phyloP scores from a whole-genome alignment of 2,113 vertebrate genomes.

The Strigops habroptila region DNA sequence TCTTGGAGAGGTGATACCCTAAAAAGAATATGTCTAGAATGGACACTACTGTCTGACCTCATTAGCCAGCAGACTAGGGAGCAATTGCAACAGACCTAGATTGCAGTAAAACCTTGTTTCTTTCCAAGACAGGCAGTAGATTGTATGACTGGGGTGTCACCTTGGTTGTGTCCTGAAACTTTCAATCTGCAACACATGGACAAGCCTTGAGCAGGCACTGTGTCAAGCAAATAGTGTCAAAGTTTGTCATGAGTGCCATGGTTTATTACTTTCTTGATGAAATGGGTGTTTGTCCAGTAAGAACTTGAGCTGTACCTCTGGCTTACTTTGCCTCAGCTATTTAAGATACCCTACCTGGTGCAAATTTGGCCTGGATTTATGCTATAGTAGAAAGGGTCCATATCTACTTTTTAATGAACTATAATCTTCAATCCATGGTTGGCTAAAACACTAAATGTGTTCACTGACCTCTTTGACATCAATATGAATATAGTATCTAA shows the following conservation, averaged over 20 bases:
- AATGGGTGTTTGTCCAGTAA: slow-evolving; percentile 54
- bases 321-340: slow-evolving; percentile 24
- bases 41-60: slow-evolving; percentile 67
- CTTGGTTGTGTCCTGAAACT: slow-evolving; percentile 55
- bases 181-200: slow-evolving; percentile 52
- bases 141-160: slow-evolving; percentile 40
- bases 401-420: not conserved
- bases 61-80: slow-evolving; percentile 47
- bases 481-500: slow-evolving; percentile 30
- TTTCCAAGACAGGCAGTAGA: slow-evolving; percentile 58
- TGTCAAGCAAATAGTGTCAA: slow-evolving; percentile 54
- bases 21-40: slow-evolving; percentile 60
- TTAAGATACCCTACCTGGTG: not conserved
- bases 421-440: slow-evolving; percentile 1
- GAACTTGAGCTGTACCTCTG: not conserved
- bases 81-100: slow-evolving; percentile 51
- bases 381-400: not conserved
- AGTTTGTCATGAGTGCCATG: slow-evolving; percentile 52
- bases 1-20: slow-evolving; percentile 58
- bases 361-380: not conserved
- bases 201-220: slow-evolving; percentile 49
- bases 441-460: slow-evolving; percentile 2
- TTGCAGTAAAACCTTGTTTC: slow-evolving; percentile 55
- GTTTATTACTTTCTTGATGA: slow-evolving; percentile 43
- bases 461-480: slow-evolving; percentile 29